These are phyloP conservation scores for Oncorhynchus masou DNA, from an alignment of 2,113 vertebrate genomes.

Conservation along the genomic window DNA sequence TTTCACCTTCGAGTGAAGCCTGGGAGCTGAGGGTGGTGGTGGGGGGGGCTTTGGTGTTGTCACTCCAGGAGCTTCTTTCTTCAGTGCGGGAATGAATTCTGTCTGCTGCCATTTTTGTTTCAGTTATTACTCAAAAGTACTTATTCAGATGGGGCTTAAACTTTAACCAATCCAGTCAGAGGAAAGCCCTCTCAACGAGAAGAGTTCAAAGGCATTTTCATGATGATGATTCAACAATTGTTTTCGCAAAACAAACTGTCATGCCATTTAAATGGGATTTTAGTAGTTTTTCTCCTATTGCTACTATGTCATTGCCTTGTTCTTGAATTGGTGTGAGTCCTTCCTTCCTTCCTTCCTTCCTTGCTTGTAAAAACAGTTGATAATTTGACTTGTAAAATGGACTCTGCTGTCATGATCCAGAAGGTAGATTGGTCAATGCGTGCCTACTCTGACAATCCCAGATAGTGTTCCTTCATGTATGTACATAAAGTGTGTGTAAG, in stretches of 20 bases:
- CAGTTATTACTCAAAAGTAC: not conserved
- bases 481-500: slow-evolving; percentile 17
- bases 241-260: not conserved
- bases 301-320: slow-evolving; percentile 1
- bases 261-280: slow-evolving; percentile 10
- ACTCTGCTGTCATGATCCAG: slow-evolving; percentile 30
- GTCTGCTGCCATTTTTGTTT: too few species aligned
- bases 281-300: not conserved
- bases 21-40: too few species aligned
- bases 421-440: slow-evolving; percentile 38
- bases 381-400: slow-evolving; percentile 32
- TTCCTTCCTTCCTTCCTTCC: slow-evolving; percentile 10
- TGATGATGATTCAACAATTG: not conserved
- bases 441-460: slow-evolving; percentile 51
- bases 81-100: too few species aligned
- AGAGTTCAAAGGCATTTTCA: not conserved
- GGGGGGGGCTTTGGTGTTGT: too few species aligned
- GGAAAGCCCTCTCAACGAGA: not conserved
- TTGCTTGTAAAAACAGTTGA: slow-evolving; percentile 47
- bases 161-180: not conserved
- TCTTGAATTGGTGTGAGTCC: not conserved
- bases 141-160: not conserved
- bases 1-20: not conserved
- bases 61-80: too few species aligned
- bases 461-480: slow-evolving; percentile 20